These are phyloP conservation scores for Ornithoptera priamus DNA, from an alignment of 2,888 invertebrate species.

Conservation along the genomic window DNA sequence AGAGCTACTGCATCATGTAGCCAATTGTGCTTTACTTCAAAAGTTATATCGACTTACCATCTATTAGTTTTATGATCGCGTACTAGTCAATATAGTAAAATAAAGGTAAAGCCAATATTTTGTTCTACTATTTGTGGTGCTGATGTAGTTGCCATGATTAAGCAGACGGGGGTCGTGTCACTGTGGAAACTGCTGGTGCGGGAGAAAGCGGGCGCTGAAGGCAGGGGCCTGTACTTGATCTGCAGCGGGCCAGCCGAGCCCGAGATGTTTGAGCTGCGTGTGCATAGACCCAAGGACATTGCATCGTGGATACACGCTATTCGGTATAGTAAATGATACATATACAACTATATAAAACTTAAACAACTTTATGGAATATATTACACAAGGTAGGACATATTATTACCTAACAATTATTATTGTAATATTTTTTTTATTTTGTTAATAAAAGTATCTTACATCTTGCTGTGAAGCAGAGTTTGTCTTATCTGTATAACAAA, in stretches of 20 bases:
- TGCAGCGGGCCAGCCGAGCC: constrained; percentile 94
- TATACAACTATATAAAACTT: background rate
- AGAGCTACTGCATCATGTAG: no score
- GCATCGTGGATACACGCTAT: constrained; percentile 94
- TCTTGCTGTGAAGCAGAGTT: no score
- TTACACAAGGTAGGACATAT: no score
- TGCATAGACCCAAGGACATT: constrained; percentile 93
- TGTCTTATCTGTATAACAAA: no score
- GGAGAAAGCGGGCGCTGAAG: constrained; percentile 95
- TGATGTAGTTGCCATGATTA: background rate
- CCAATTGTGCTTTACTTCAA: no score
- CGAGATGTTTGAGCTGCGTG: constrained; percentile 97
- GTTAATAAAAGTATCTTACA: no score
- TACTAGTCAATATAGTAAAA: background rate
- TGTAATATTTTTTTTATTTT: no score
- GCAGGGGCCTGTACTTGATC: constrained; percentile 94
- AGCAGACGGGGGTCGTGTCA: constrained; percentile 93
- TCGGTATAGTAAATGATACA: constrained; percentile 67
- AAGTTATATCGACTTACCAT: no score
- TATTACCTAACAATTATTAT: no score
- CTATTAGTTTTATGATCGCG: no score
- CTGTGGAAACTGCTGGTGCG: constrained; percentile 94
- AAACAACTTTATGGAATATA: background rate
- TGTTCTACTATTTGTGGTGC: background rate
- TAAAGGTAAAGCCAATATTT: background rate